phyloP scores from a whole-genome alignment of 1,140 invertebrate genomes.

The Latrodectus geometricus region DNA sequence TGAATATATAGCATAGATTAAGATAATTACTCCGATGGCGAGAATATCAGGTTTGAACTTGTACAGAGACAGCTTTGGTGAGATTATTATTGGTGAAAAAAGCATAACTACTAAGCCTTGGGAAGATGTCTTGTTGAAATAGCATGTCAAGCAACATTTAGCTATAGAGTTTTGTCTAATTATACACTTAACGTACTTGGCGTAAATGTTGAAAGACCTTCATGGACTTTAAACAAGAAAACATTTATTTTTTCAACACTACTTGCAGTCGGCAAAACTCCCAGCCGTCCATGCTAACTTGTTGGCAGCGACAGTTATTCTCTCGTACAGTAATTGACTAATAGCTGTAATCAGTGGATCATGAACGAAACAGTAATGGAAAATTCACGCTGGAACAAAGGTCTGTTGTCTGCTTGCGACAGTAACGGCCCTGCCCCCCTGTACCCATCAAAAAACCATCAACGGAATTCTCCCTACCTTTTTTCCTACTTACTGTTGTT shows the following conservation, averaged over 20 bases:
- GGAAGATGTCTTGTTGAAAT: background rate
- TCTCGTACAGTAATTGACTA: conserved; percentile 44
- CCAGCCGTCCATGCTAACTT: conserved; percentile 45
- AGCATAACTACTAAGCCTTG: too few species aligned
- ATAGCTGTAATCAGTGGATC: conserved; percentile 55
- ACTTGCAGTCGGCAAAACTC: background rate
- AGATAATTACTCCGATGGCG: too few species aligned
- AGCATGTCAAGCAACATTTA: conserved; percentile 45
- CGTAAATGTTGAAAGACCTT: conserved; percentile 7
- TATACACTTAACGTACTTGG: conserved; percentile 32
- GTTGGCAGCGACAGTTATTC: conserved; percentile 41
- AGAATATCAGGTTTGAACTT: too few species aligned
- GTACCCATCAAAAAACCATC: conserved; percentile 56
- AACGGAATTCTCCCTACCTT: background rate
- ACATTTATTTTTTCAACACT: background rate
- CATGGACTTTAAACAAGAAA: background rate
- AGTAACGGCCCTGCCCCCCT: conserved; percentile 1
- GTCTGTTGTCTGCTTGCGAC: conserved; percentile 14
- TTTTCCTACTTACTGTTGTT: conserved; percentile 28
- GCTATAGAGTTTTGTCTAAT: conserved; percentile 4
- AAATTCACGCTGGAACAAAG: conserved; percentile 10
- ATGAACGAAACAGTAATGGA: conserved; percentile 52
- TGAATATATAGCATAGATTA: too few species aligned
- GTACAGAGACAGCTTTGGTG: too few species aligned
- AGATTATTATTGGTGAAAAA: too few species aligned